Base-by-base conservation (phyloP, 2,113 vertebrate species). In the Sclerurus mexicanus region DNA sequence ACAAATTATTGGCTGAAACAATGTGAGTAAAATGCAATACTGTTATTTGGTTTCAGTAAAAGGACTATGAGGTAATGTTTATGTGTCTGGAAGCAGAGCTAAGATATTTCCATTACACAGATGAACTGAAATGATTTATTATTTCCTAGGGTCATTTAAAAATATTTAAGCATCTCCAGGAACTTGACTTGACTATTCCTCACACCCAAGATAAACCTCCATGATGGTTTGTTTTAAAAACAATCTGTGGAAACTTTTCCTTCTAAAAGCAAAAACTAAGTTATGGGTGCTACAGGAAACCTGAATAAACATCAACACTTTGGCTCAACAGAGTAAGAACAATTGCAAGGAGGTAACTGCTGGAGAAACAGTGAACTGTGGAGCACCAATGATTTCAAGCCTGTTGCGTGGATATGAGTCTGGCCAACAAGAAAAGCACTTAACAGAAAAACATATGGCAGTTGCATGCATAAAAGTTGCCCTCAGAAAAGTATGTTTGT, bases 61-160 rank as follows among this genome's bases (percentile, higher is more conserved):
- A 74, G 28, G 16, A 81, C 53, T 84, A 62, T 93, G 83, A 96
- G 44, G 55, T 88, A 72, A 94, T 83, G 75, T 80, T 96, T 95
- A 66, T 42, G n/a, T 7, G 24, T 31, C 42, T 96, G 67, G 82
- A 88, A 93, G 39, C 55, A 74, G 55, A 88, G 37, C 59, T 74
- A 64, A 68, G 77, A 58, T 59, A 59, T 52, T 80, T 91, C 89
- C 82, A 71, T 90, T 90, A 39, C 58, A 80, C 25, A 78, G 72
- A 90, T 84, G 72, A 94, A 75, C n/a, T 89, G 47, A 86, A 94
- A 88, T 88, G 90, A 96, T 86, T 40, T 30, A 95, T 92, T 94
- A 71, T 71, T 97, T 96, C 92, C 95, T 63, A 67, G 21, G 90
- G 75, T 39, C 3, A 81, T 93, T 94, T 82, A 64, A 80, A 95